Conservation (phyloP, 2,888 invertebrate genomes). For the Mellilla xanthometata region DNA sequence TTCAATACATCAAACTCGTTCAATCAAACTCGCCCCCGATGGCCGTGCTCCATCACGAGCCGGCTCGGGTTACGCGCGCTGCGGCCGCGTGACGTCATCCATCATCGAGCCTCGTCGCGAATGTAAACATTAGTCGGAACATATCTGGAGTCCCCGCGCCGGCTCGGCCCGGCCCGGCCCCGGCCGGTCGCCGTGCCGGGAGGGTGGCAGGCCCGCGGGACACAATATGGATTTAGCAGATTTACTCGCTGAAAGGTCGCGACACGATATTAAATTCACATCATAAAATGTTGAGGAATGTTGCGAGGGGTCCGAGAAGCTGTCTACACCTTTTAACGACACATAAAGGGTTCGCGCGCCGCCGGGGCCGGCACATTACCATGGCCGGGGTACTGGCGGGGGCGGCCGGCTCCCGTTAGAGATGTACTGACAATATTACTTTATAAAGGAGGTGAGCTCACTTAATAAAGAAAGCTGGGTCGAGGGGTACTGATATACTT, state of each 20-base stretch:
- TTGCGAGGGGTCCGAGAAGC: neutral
- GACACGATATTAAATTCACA: slow-evolving; percentile 10
- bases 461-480: too few species aligned
- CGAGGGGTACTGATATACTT: too few species aligned
- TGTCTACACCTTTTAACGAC: too few species aligned
- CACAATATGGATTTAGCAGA: slow-evolving; percentile 18
- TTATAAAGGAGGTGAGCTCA: too few species aligned
- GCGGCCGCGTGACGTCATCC: slow-evolving; percentile 13
- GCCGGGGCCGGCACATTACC: too few species aligned
- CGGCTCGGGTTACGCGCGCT: neutral
- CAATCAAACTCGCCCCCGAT: neutral
- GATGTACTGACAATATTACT: too few species aligned
- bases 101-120: slow-evolving; percentile 22
- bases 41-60: neutral
- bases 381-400: too few species aligned
- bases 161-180: neutral
- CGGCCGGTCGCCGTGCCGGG: neutral
- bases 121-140: slow-evolving; percentile 46
- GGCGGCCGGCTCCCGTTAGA: too few species aligned
- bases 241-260: slow-evolving; percentile 16
- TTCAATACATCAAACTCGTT: neutral
- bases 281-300: slow-evolving; percentile 9
- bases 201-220: slow-evolving; percentile 3
- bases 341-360: too few species aligned
- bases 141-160: slow-evolving; percentile 40